A percentile compares a stretch with the other conserved stretches of the same genome.
Conservation (phyloP, 2,113 vertebrate genomes). For the Hyaena hyaena region DNA sequence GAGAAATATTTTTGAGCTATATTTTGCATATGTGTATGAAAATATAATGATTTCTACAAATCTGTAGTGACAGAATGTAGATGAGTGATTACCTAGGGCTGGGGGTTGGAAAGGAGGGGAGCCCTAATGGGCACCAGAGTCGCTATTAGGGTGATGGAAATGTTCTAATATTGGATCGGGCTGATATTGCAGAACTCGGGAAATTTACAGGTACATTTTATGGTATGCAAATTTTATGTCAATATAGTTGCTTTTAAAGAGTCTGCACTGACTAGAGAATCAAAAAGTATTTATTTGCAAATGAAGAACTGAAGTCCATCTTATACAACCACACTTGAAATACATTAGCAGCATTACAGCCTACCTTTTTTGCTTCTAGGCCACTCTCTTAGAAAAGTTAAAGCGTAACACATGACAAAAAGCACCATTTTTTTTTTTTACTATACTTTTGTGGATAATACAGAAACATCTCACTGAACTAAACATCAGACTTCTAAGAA, state of each 20-base stretch:
- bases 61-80: not conserved
- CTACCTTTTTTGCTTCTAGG: not conserved
- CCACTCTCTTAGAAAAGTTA: not conserved
- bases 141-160: not conserved
- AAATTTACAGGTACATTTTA: not conserved
- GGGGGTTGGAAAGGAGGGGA: not conserved
- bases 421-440: not conserved
- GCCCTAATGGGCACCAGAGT: not conserved
- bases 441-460: not conserved
- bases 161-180: not conserved
- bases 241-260: not conserved
- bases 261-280: constrained; percentile 11
- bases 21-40: constrained; percentile 38
- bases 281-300: constrained; percentile 2
- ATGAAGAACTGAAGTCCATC: not conserved
- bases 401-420: not conserved
- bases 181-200: not conserved
- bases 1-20: not conserved
- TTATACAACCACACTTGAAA: not conserved
- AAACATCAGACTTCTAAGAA: constrained; percentile 30
- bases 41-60: not conserved
- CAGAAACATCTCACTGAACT: not conserved
- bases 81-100: not conserved
- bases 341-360: not conserved
- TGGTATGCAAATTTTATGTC: not conserved